These are phyloP conservation scores for Todiramphus chloris DNA, from an alignment of 2,113 vertebrate species.

Conservation along the genomic window DNA sequence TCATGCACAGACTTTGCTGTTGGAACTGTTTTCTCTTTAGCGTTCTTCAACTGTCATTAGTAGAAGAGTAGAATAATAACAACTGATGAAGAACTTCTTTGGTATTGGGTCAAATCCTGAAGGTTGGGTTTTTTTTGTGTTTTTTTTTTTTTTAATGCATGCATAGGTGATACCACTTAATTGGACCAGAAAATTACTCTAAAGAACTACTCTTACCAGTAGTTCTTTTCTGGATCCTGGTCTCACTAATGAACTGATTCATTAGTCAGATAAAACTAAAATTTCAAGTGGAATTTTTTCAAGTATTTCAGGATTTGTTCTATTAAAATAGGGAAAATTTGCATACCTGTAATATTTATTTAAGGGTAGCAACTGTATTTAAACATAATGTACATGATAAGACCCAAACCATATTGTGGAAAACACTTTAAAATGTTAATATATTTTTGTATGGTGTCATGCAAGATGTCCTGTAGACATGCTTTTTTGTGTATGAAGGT, in stretches of 20 bases:
- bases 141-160: not conserved
- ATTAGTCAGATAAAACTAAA: not conserved
- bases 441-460: not conserved
- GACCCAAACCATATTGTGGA: not conserved
- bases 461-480: not conserved
- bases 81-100: not conserved
- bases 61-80: not conserved
- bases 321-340: not conserved
- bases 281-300: not conserved
- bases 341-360: not conserved
- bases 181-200: not conserved
- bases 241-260: not conserved
- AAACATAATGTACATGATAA: not conserved
- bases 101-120: not conserved
- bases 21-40: not conserved
- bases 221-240: not conserved
- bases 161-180: not conserved
- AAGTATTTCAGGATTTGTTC: not conserved
- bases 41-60: not conserved
- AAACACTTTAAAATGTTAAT: not conserved
- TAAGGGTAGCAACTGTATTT: not conserved
- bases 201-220: not conserved
- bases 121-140: not conserved
- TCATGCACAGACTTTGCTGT: accelerated
- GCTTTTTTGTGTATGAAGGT: not conserved